A percentile compares a stretch with the other conserved stretches of the same genome.
These are phyloP conservation scores for Tachina fera DNA, from an alignment of 2,888 invertebrate genomes.

Conservation along the genomic window DNA sequence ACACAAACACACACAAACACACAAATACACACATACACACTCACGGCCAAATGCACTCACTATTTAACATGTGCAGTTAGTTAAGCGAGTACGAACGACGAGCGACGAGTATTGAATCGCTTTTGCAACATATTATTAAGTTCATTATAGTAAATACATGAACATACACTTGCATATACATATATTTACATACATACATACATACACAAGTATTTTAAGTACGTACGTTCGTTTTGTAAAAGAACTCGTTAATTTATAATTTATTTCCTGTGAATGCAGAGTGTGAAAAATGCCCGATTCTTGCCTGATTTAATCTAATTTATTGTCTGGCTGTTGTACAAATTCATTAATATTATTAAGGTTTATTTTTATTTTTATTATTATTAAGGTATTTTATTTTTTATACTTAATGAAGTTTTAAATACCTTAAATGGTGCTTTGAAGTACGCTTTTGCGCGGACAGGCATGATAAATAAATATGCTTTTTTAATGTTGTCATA, in stretches of 20 bases:
- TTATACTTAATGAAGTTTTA: slow-evolving; percentile 48
- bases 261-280: slow-evolving; percentile 56
- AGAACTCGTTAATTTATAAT: slow-evolving; percentile 54
- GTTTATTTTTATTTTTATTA: slow-evolving; percentile 9
- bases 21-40: background rate
- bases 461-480: slow-evolving; percentile 36
- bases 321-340: slow-evolving; percentile 21
- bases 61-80: background rate
- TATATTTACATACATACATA: background rate
- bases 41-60: background rate
- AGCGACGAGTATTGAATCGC: slow-evolving; percentile 5
- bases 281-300: slow-evolving; percentile 45
- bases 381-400: slow-evolving; percentile 28
- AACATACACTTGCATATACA: background rate
- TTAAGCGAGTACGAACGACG: background rate
- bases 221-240: background rate
- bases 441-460: background rate
- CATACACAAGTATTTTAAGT: too few species aligned
- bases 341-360: slow-evolving; percentile 15
- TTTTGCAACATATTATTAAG: slow-evolving; percentile 46
- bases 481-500: slow-evolving; percentile 62
- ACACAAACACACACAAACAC: background rate
- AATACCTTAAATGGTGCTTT: slow-evolving; percentile 34
- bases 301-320: slow-evolving; percentile 35
- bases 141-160: slow-evolving; percentile 6